These are phyloP conservation scores for Gallinago undulata DNA, from an alignment of 2,113 vertebrate species.

Conservation along the genomic window DNA sequence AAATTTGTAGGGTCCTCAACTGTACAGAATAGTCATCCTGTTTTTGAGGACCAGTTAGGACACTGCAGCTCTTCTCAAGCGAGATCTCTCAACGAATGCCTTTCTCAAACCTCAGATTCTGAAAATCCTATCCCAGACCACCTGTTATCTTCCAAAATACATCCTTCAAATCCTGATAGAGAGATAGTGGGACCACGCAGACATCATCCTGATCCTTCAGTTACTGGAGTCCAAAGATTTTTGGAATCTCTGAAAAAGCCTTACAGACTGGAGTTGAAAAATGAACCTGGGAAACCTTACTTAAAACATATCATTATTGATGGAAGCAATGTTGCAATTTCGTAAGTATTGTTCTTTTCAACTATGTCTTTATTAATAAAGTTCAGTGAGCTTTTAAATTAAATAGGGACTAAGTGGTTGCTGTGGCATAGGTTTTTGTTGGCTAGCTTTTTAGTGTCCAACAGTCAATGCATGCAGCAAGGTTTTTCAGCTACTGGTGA, in stretches of 20 bases:
- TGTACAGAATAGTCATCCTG: background rate
- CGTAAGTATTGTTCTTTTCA: conserved; percentile 81
- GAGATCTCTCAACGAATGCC: conserved; percentile 8
- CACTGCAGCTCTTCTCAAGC: conserved; percentile 44
- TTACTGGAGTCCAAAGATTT: conserved; percentile 91
- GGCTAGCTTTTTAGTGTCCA: background rate
- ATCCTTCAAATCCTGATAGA: background rate
- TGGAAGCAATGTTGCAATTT: conserved; percentile 95
- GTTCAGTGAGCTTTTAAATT: background rate
- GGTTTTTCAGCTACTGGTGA: background rate
- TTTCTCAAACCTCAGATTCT: background rate
- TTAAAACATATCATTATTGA: conserved; percentile 94
- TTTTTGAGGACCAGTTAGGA: conserved; percentile 51
- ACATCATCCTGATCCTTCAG: conserved; percentile 63
- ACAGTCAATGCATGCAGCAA: background rate
- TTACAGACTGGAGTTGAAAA: conserved; percentile 87
- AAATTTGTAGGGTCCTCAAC: conserved; percentile 66
- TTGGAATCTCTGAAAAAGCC: conserved; percentile 87
- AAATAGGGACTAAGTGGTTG: background rate
- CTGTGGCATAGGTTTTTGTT: background rate
- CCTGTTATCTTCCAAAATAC: background rate
- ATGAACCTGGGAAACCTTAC: conserved; percentile 82
- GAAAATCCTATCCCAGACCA: background rate
- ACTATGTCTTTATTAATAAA: background rate
- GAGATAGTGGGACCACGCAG: background rate